These are phyloP conservation scores for Alentia gelatinosa DNA, from an alignment of 2,888 invertebrate genomes.

Conservation along the genomic window DNA sequence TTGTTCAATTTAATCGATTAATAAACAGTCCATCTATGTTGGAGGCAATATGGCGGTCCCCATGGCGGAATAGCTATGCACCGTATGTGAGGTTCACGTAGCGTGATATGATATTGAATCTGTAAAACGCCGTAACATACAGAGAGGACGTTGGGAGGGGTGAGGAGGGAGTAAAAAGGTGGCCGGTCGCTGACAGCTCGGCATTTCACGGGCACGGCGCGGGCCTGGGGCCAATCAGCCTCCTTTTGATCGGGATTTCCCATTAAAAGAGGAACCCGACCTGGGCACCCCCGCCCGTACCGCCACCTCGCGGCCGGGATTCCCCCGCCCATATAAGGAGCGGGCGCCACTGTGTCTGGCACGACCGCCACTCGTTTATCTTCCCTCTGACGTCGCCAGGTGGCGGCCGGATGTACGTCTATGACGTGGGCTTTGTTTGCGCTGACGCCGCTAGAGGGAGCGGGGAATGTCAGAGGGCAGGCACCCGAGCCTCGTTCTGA, in stretches of 20 bases:
- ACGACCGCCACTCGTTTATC: constrained; percentile 47
- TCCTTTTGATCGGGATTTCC: constrained; percentile 45
- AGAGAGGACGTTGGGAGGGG: background rate
- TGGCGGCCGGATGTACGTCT: background rate
- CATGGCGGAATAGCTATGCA: too few relatives aligned
- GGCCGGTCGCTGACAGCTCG: background rate
- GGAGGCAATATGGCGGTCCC: too few relatives aligned
- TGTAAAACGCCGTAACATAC: too few relatives aligned
- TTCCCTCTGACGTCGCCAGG: constrained; percentile 29
- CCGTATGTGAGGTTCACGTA: too few relatives aligned
- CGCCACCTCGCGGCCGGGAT: constrained; percentile 15
- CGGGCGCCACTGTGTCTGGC: constrained; percentile 53
- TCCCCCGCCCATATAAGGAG: constrained; percentile 50
- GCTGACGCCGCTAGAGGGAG: background rate
- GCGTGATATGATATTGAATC: too few relatives aligned
- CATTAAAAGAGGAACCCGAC: constrained; percentile 55
- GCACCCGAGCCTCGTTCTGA: background rate
- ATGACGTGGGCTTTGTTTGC: constrained; percentile 29
- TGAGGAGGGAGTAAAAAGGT: background rate
- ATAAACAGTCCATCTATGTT: too few relatives aligned
- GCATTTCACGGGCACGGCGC: background rate
- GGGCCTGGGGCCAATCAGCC: background rate
- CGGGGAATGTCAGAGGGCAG: background rate
- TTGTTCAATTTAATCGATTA: too few relatives aligned
- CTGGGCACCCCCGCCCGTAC: constrained; percentile 31